These are phyloP conservation scores for Prinia subflava DNA, from an alignment of 2,113 vertebrate genomes.

Conservation along the genomic window DNA sequence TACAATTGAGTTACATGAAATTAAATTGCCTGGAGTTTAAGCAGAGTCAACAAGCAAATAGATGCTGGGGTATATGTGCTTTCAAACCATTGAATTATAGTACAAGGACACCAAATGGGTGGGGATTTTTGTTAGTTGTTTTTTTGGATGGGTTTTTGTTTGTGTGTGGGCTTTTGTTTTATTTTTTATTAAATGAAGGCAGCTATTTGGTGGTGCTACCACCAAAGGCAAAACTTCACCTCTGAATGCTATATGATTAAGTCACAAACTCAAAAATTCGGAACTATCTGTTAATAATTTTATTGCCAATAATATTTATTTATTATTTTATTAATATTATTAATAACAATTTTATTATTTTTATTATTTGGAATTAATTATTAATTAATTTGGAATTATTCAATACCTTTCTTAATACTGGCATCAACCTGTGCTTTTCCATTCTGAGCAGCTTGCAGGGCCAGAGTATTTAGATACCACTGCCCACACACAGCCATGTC, in stretches of 20 bases:
- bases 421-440: not conserved
- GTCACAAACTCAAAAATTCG: not conserved
- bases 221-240: not conserved
- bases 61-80: not conserved
- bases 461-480: not conserved
- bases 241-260: not conserved
- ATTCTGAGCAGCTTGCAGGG: not conserved
- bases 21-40: not conserved
- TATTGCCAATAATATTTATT: too few species aligned
- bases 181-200: not conserved
- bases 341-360: too few species aligned
- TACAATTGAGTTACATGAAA: not conserved
- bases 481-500: not conserved
- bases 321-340: too few species aligned
- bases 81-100: not conserved
- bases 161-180: not conserved
- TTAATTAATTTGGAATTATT: not conserved
- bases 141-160: not conserved
- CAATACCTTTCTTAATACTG: not conserved
- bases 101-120: not conserved
- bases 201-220: not conserved
- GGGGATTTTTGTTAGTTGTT: not conserved
- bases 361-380: too few species aligned
- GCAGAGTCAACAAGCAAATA: not conserved
- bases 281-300: too few species aligned